Percentiles rank a stretch among this genome's conserved stretches.
Conservation (phyloP, 2,888 invertebrate genomes). For the Coenonympha arcania region DNA sequence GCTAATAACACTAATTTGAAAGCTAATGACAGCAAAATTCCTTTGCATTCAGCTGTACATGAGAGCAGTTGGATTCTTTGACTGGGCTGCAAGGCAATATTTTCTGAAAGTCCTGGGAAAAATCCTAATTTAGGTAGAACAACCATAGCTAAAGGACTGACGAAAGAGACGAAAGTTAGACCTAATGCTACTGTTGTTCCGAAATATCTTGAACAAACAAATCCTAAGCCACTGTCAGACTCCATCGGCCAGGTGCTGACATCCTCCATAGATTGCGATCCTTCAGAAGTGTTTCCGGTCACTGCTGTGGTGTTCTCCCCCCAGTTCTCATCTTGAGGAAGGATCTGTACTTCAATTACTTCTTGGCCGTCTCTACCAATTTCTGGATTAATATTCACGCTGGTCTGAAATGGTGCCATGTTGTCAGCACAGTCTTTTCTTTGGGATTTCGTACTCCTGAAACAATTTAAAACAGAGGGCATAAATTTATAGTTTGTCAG, state of each 20-base stretch:
- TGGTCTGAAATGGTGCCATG: constrained; percentile 91
- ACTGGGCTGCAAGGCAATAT: constrained; percentile 79
- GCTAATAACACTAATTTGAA: constrained; percentile 92
- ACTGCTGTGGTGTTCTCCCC: constrained; percentile 98
- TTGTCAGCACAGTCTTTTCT: constrained; percentile 76
- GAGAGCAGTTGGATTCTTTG: constrained; percentile 81
- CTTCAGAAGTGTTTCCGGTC: constrained; percentile 96
- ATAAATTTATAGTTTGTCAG: too few species aligned
- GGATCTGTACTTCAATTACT: constrained; percentile 95
- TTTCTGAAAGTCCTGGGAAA: constrained; percentile 82
- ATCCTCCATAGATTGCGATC: constrained; percentile 94
- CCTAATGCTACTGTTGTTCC: constrained; percentile 86
- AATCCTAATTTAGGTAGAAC: constrained; percentile 92
- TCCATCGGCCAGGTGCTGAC: constrained; percentile 88
- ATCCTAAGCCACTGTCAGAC: constrained; percentile 79
- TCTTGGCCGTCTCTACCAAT: constrained; percentile 87
- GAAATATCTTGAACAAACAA: constrained; percentile 86
- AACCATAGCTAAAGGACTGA: constrained; percentile 96
- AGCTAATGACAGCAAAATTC: constrained; percentile 89
- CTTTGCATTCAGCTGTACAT: constrained; percentile 95
- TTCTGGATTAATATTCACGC: constrained; percentile 85
- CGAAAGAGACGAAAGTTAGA: constrained; percentile 86
- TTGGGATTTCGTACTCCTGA: constrained; percentile 78
- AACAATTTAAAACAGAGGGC: constrained; percentile 27
- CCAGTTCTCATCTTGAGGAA: constrained; percentile 98